Evolutionary conservation across 2,888 invertebrate species (phyloP), one percentile per base, ranked within the genome.

Genomic region (Melieria picta): DNA sequence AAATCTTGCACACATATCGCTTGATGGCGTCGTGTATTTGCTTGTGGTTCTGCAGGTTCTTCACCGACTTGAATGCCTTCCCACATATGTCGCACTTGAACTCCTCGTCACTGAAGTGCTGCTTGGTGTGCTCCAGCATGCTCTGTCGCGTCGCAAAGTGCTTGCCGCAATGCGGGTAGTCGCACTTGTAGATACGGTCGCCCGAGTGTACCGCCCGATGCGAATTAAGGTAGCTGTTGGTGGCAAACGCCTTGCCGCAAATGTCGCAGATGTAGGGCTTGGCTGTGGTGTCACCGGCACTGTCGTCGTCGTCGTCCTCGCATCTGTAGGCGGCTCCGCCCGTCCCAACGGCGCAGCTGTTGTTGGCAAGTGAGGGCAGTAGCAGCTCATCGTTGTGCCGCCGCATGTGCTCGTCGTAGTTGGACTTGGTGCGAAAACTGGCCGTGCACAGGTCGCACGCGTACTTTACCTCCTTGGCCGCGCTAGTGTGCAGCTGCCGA

Each of bases 11-110:
- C 63, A 85, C 80, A 66, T 85, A 85, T 69, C 83, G 81, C 73
- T 85, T 85, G 13, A 85, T 78, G 47, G 80, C 83, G 61, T 84
- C 85, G 65, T 85, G 85, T 50, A 85, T 83, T 75, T 85, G 85
- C 65, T 84, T 83, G 71, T 85, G 85, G 72, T 85, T 85, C 69
- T 84, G 81, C 43, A 85, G 80, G 72, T 85, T 85, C 72, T 85
- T 85, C 16, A 81, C 78, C 3, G 85, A 82, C 74, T 84, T 85
- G 62, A 85, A 85, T n/a, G 79, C 79, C 71, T 84, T 83, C 72
- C 83, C 82, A 65, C 85, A 85, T 1, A 81, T 77, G 47, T 82
- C 82, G 72, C 85, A 85, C 55, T 80, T 81, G 67, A 80, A 82
- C 66, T 82, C 84, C 62, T 84, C 83, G 45, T 82, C 82, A 74